Percentiles rank a stretch among this genome's conserved stretches.
These are phyloP conservation scores for Trichechus manatus DNA, from an alignment of 2,113 vertebrate species.

Conservation along the genomic window DNA sequence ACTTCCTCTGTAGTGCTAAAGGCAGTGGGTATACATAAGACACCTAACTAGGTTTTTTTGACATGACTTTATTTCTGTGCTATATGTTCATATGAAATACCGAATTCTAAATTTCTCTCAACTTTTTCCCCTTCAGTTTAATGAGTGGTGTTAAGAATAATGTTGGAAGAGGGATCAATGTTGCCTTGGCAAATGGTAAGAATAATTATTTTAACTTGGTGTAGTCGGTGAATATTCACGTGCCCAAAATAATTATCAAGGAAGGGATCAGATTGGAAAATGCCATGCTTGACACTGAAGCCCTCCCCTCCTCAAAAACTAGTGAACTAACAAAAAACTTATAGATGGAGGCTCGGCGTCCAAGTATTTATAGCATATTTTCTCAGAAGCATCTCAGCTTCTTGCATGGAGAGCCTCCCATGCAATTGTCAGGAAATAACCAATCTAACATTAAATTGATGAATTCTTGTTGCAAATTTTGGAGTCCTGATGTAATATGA, in stretches of 20 bases:
- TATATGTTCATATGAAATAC: neutral
- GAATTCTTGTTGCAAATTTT: neutral
- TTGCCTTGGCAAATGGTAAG: slow-evolving; percentile 95
- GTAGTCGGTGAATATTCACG: neutral
- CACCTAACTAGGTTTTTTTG: neutral
- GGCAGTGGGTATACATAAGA: neutral
- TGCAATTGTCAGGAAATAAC: neutral
- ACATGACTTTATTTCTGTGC: neutral
- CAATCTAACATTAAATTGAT: neutral
- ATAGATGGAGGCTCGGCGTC: accelerated
- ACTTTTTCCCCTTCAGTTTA: slow-evolving; percentile 89
- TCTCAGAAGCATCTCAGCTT: neutral
- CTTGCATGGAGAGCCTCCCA: neutral
- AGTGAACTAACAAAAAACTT: neutral
- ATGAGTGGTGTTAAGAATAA: slow-evolving; percentile 99
- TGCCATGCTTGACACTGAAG: neutral
- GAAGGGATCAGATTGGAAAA: neutral
- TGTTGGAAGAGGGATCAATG: slow-evolving; percentile 97
- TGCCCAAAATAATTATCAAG: neutral
- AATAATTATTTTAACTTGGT: slow-evolving; percentile 60
- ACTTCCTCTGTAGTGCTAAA: neutral
- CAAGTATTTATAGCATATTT: neutral
- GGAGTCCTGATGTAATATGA: neutral
- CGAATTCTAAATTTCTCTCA: slow-evolving; percentile 46
- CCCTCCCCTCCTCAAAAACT: too few relatives aligned